phyloP scores from a whole-genome alignment of 2,113 vertebrate species.

The Condylura cristata region DNA sequence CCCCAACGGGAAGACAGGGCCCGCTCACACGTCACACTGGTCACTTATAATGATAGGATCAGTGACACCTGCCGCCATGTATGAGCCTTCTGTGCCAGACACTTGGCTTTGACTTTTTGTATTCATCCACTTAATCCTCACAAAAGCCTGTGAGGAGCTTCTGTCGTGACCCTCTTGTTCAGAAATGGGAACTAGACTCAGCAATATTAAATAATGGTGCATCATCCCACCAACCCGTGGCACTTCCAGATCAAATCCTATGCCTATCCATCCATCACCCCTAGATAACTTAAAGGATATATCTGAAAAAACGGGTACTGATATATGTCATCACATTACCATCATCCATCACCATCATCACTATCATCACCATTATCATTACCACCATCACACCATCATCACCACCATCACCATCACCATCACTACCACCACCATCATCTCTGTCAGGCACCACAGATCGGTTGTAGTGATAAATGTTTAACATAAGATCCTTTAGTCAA shows the following conservation, averaged over 20 bases:
- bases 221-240: not conserved
- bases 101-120: not conserved
- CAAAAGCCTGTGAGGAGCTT: not conserved
- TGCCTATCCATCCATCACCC: no score
- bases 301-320: not conserved
- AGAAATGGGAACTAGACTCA: not conserved
- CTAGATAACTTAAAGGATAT: not conserved
- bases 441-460: not conserved
- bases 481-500: no score
- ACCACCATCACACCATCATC: not conserved
- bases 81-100: not conserved
- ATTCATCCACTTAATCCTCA: not conserved
- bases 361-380: not conserved
- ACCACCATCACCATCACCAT: not conserved
- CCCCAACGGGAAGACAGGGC: not conserved
- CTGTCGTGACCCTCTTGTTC: not conserved
- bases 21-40: no score
- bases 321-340: not conserved
- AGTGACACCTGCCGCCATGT: accelerated
- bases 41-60: no score
- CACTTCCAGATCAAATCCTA: not conserved
- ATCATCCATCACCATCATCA: accelerated
- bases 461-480: not conserved
- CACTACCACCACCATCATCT: not conserved
- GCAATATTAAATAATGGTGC: not conserved